Base-by-base conservation (phyloP, 1,140 invertebrate species). In the Potamilus streckersoni region DNA sequence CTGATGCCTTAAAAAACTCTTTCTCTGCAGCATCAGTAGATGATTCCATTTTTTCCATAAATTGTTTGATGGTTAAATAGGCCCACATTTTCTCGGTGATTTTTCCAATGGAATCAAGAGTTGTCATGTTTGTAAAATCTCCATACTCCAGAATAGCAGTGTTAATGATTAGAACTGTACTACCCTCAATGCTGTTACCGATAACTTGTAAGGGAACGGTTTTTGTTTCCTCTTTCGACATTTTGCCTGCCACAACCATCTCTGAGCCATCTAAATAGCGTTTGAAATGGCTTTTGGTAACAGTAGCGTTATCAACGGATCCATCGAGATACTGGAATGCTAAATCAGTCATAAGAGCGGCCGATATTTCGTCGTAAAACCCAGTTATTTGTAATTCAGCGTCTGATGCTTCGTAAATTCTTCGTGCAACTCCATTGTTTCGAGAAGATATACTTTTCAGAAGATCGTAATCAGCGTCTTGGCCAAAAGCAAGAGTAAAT, bases 321-420 rank as follows among this genome's bases (percentile, higher is more conserved):
- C 57, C 65, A 27, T 81, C 78, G 2, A 83, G 56, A 64, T 82
- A 84, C 19, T 70, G 71, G 56, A 84, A 80, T 0, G 76, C 74
- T 15, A 84, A 63, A 67, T 80, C 74, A 23, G 73, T 63, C 15
- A 84, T 66, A 13, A 78, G 23, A 19, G 73, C 76, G 0, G 73
- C 69, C 1, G 79, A 76, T 23, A 84, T 79, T 69, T 84, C 79
- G 17, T 80, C 74, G 66, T 84, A 95, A 88, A 95, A 94, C 82
- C 93, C 92, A 57, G 92, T 90, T 15, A 95, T 90, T 87, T 95
- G 94, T 20, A 94, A 87, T 63, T 92, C 91, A 6, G 94, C 93
- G 87, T 95, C 94, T 0, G 93, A 90, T 57, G 92, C 94, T 88
- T 94, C 94, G 85, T 94, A 95, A 69, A 95, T 95, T 85, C 93